Evolutionary conservation across 35 echinoderm and acorn worm genomes (phyloP).

Genomic region (Ptychodera flava): DNA sequence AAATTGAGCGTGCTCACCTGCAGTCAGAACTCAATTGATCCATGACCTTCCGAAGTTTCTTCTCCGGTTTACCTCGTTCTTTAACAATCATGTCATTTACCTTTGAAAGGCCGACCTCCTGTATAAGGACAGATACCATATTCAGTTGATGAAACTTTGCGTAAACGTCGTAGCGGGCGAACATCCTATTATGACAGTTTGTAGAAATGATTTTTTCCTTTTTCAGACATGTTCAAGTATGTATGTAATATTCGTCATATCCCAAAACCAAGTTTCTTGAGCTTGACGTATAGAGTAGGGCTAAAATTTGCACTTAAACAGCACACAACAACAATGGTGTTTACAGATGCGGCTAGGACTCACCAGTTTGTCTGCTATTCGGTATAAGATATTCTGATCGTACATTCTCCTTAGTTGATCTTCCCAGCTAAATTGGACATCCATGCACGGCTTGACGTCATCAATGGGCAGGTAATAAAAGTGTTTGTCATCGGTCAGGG

Average conservation of each 20-base stretch:
- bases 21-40: background rate
- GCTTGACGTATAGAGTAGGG: no score
- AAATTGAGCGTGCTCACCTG: no score
- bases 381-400: slow-evolving; percentile 7
- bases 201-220: no score
- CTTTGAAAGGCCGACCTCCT: background rate
- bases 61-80: background rate
- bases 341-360: no score
- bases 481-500: background rate
- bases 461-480: slow-evolving; percentile 7
- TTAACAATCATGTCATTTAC: background rate
- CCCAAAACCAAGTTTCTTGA: no score
- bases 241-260: no score
- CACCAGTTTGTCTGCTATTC: background rate
- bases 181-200: no score
- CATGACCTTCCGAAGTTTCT: background rate
- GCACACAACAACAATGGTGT: no score
- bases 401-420: background rate
- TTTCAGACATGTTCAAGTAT: no score
- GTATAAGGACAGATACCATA: background rate
- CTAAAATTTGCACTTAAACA: no score
- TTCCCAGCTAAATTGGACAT: background rate
- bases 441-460: background rate
- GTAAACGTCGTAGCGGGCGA: no score
- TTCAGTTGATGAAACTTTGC: no score